phyloP scores from a whole-genome alignment of 2,888 invertebrate species.

The Sesamia inferens region DNA sequence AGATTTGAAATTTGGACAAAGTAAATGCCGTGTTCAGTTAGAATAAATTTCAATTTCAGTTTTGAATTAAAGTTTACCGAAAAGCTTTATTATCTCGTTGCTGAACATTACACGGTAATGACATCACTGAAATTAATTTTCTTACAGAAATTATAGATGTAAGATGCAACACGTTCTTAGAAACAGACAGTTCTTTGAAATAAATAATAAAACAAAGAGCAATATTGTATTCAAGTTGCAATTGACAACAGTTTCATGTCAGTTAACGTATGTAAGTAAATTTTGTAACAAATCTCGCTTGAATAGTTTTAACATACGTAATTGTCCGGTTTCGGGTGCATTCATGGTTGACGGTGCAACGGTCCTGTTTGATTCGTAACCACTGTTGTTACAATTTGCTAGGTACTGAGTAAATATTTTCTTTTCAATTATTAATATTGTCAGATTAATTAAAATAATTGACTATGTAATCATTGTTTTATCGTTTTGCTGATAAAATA shows the following conservation, averaged over 20 bases:
- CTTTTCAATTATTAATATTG: background rate
- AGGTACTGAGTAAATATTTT: background rate
- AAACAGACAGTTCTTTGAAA: background rate
- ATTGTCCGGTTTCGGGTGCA: conserved; percentile 56
- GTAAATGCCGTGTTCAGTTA: background rate
- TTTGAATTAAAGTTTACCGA: background rate
- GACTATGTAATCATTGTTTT: too few relatives aligned
- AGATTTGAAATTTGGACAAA: background rate
- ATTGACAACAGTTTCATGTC: conserved; percentile 31
- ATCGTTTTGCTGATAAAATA: too few relatives aligned
- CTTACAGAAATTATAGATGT: background rate
- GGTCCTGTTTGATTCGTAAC: conserved; percentile 54
- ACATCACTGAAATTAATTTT: background rate
- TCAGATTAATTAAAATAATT: background rate
- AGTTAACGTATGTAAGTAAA: conserved; percentile 45
- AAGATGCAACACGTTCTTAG: background rate
- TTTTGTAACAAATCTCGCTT: conserved; percentile 56
- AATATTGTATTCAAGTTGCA: conserved; percentile 31
- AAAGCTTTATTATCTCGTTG: too few relatives aligned
- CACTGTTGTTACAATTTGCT: background rate
- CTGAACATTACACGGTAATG: background rate
- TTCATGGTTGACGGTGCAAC: conserved; percentile 49
- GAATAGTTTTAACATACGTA: conserved; percentile 46
- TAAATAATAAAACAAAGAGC: conserved; percentile 35
- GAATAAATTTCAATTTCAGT: too few relatives aligned